Conservation (phyloP, 92 coral and sea anemone genomes). For the Bergia puertoricense region DNA sequence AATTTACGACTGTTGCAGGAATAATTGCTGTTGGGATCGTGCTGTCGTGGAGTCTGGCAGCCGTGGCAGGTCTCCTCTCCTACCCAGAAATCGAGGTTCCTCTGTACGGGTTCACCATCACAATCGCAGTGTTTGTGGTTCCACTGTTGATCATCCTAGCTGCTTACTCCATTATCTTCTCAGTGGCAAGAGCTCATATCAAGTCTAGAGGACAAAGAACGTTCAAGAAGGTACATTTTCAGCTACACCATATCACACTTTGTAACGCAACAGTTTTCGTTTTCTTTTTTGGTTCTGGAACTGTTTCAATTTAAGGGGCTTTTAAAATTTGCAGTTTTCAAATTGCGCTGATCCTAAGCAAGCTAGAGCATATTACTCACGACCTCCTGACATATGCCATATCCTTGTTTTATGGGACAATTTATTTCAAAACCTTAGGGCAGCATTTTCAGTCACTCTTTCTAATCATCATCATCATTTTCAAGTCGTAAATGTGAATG, state of each 20-base stretch:
- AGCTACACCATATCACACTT: neutral
- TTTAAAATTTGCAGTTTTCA: too few species aligned
- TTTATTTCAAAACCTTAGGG: too few species aligned
- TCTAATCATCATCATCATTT: too few species aligned
- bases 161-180: slow-evolving; percentile 71
- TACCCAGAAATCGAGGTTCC: slow-evolving; percentile 10
- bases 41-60: slow-evolving; percentile 66
- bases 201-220: slow-evolving; percentile 78
- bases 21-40: slow-evolving; percentile 34
- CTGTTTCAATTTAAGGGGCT: too few species aligned
- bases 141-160: slow-evolving; percentile 68
- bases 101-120: slow-evolving; percentile 57
- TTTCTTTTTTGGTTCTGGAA: too few species aligned
- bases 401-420: too few species aligned
- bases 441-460: too few species aligned
- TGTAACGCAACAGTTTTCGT: neutral
- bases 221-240: slow-evolving; percentile 68
- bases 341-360: too few species aligned
- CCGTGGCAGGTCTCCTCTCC: slow-evolving; percentile 59
- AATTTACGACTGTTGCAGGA: neutral
- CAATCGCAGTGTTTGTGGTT: slow-evolving; percentile 54
- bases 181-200: slow-evolving; percentile 86
- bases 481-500: too few species aligned
- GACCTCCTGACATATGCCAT: too few species aligned
- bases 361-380: too few species aligned